A percentile compares a stretch with the other conserved stretches of the same genome.
These are phyloP conservation scores for Eupithecia tripunctaria DNA, from an alignment of 2,888 invertebrate species.

Conservation along the genomic window DNA sequence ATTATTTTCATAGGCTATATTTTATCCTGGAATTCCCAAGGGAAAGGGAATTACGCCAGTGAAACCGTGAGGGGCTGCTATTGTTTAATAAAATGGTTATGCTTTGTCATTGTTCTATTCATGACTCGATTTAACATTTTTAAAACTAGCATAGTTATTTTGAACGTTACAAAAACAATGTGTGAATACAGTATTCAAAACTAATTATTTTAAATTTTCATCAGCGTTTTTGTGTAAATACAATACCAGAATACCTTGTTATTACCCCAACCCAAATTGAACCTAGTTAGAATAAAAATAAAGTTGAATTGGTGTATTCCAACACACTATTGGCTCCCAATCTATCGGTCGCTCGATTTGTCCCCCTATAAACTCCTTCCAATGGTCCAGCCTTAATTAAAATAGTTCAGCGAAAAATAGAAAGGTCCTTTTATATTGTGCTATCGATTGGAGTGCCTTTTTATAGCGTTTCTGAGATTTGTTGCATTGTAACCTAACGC, in stretches of 20 bases:
- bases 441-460: conserved; percentile 14
- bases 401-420: conserved; percentile 78
- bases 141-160: neutral
- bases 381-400: conserved; percentile 75
- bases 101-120: neutral
- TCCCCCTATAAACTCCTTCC: conserved; percentile 76
- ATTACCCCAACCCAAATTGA: neutral
- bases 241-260: conserved; percentile 6
- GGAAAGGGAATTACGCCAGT: too few species aligned
- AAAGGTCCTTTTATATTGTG: conserved; percentile 35
- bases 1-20: too few species aligned
- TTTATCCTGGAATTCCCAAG: too few species aligned
- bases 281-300: conserved; percentile 12
- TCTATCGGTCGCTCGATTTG: conserved; percentile 72
- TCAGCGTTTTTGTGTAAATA: conserved; percentile 13
- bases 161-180: neutral
- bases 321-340: conserved; percentile 56
- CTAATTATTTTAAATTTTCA: neutral
- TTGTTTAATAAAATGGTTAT: too few species aligned
- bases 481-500: conserved; percentile 14
- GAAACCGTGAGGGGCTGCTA: too few species aligned
- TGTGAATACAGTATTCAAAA: neutral
- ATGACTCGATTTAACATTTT: neutral
- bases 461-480: conserved; percentile 12
- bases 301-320: conserved; percentile 18